These are phyloP conservation scores for Campylomormyrus tamandua DNA, from an alignment of 2,113 vertebrate species.

Conservation along the genomic window DNA sequence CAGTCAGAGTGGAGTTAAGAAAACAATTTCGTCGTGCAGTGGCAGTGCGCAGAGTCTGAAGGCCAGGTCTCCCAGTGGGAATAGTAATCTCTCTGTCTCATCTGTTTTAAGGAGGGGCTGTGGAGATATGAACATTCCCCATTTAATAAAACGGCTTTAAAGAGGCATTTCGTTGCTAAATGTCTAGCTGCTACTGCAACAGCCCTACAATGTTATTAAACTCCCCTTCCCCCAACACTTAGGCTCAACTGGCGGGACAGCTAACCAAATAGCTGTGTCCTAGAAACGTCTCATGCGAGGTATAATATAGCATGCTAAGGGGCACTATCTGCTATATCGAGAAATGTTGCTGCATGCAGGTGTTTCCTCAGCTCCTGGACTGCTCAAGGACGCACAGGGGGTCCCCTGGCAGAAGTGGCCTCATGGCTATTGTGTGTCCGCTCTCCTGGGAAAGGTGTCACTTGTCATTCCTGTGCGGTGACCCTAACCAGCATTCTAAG, in stretches of 20 bases:
- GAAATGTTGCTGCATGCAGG: neutral
- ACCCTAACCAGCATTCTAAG: neutral
- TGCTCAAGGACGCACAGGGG: neutral
- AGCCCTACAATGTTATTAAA: neutral
- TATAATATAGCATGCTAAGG: neutral
- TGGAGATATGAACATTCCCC: constrained; percentile 27
- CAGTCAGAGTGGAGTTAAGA: constrained; percentile 51
- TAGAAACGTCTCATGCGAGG: neutral
- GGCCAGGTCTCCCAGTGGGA: constrained; percentile 47
- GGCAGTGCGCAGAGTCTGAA: constrained; percentile 27
- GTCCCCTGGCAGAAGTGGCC: neutral
- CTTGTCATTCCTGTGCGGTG: neutral
- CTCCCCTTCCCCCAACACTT: neutral
- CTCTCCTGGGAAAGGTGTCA: neutral
- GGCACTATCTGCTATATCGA: neutral
- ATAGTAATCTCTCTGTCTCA: constrained; percentile 26
- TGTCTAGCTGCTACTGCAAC: neutral
- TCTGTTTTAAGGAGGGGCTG: constrained; percentile 18
- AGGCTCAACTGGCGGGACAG: neutral
- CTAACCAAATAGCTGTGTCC: neutral
- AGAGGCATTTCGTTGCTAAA: neutral
- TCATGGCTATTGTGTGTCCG: neutral
- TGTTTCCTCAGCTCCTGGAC: neutral
- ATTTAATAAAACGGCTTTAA: neutral
- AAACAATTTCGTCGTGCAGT: constrained; percentile 49